Evolutionary conservation across 30 jellyfish, hydroid and myxozoan species (phyloP).

Genomic region (Turritopsis dohrnii): DNA sequence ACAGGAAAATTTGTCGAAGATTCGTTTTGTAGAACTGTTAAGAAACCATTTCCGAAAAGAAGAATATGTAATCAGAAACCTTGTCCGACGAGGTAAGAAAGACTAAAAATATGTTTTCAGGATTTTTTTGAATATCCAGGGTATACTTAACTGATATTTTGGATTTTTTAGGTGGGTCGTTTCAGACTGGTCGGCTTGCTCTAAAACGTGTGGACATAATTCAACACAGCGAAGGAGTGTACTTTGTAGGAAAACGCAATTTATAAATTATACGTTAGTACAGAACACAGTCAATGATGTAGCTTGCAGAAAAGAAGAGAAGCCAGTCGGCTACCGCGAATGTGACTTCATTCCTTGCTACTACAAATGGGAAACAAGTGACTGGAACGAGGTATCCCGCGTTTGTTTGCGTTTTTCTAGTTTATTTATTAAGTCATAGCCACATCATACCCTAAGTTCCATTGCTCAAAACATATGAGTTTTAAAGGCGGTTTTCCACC

Average conservation of each 20-base stretch:
- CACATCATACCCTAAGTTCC: too few species aligned
- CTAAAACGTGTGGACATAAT: neutral
- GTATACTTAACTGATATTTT: neutral
- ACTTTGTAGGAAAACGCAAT: neutral
- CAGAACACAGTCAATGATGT: neutral
- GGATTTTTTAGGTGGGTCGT: neutral
- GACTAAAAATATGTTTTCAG: neutral
- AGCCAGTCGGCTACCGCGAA: neutral
- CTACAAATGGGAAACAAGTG: neutral
- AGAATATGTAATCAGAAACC: neutral
- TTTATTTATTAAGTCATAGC: too few species aligned
- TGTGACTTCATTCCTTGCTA: neutral
- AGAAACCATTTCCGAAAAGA: neutral
- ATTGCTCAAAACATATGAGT: too few species aligned
- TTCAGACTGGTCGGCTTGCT: neutral
- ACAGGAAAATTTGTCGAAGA: neutral
- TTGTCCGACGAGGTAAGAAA: neutral
- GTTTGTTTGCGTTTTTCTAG: neutral
- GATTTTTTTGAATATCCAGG: neutral
- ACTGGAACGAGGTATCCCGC: neutral
- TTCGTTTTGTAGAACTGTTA: neutral
- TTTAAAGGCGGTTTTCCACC: too few species aligned
- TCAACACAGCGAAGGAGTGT: neutral
- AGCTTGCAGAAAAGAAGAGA: neutral
- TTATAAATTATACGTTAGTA: neutral